These are phyloP conservation scores for Cariama cristata DNA, from an alignment of 2,113 vertebrate species.

Conservation along the genomic window DNA sequence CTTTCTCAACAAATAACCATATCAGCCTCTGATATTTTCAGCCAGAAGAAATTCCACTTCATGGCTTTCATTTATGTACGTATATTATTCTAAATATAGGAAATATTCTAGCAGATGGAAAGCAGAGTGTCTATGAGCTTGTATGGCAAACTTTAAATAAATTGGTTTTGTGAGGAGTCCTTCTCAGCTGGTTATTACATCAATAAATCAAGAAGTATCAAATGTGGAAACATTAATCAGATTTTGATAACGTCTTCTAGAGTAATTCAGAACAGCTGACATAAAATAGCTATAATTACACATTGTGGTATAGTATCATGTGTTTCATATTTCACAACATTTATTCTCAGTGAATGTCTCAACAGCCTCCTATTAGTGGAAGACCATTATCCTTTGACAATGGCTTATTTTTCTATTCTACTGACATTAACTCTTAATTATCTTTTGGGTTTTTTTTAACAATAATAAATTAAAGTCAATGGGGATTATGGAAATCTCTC, in stretches of 20 bases:
- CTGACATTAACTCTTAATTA: conserved; percentile 65
- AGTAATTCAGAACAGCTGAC: conserved; percentile 26
- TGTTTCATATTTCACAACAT: conserved; percentile 63
- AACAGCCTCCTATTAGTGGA: neutral
- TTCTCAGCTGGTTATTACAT: conserved; percentile 34
- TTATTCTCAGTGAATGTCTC: conserved; percentile 52
- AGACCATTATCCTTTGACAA: conserved; percentile 28
- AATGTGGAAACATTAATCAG: conserved; percentile 45
- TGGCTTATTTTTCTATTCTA: conserved; percentile 20
- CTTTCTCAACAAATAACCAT: conserved; percentile 32
- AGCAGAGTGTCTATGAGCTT: neutral
- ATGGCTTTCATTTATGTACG: conserved; percentile 32
- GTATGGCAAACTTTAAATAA: conserved; percentile 49
- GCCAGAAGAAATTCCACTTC: conserved; percentile 40
- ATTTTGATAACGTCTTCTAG: conserved; percentile 24
- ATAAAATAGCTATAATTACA: conserved; percentile 50
- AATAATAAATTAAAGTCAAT: conserved; percentile 63
- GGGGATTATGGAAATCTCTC: conserved; percentile 64
- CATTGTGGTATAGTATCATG: conserved; percentile 13
- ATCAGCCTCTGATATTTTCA: conserved; percentile 36
- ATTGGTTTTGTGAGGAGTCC: conserved; percentile 10
- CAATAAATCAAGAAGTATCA: conserved; percentile 51
- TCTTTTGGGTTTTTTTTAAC: neutral
- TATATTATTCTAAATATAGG: conserved; percentile 45
- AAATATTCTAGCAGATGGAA: conserved; percentile 19